Evolutionary conservation across 2,113 vertebrate species (phyloP).

Genomic region (Toxotes chatareus): DNA sequence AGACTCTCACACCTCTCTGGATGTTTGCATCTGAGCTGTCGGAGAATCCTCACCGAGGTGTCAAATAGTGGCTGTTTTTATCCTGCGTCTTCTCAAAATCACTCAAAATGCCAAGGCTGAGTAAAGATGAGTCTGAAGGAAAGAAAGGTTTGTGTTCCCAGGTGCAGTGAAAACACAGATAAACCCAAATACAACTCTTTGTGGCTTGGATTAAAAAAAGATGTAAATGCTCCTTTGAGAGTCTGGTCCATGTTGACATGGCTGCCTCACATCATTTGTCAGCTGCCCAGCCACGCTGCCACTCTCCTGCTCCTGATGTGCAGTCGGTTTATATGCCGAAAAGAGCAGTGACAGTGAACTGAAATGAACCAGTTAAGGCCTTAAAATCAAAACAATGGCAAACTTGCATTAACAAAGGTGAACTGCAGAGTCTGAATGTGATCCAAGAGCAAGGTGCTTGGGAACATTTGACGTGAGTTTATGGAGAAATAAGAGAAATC

Average conservation of each 20-base stretch:
- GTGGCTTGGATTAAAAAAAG: no score
- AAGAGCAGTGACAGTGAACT: no score
- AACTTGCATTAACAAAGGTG: no score
- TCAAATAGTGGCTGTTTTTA: conserved; percentile 43
- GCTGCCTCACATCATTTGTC: no score
- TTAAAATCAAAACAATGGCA: no score
- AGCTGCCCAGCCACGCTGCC: no score
- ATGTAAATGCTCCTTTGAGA: no score
- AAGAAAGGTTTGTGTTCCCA: neutral
- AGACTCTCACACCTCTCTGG: conserved; percentile 24
- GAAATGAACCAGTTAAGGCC: no score
- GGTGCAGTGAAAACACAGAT: neutral
- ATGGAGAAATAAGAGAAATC: neutral
- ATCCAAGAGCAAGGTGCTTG: neutral
- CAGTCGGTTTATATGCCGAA: no score
- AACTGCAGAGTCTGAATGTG: neutral
- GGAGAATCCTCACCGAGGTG: conserved; percentile 45
- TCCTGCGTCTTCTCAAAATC: no score
- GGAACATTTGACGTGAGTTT: neutral
- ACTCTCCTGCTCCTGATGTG: no score
- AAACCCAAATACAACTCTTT: neutral
- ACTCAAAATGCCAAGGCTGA: neutral
- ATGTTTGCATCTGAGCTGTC: conserved; percentile 32
- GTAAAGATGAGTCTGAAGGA: neutral
- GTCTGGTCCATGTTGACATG: no score